Evolutionary conservation across 2,888 invertebrate species (phyloP), one percentile per base, ranked within the genome.

Genomic region (Heteropelma amictum): DNA sequence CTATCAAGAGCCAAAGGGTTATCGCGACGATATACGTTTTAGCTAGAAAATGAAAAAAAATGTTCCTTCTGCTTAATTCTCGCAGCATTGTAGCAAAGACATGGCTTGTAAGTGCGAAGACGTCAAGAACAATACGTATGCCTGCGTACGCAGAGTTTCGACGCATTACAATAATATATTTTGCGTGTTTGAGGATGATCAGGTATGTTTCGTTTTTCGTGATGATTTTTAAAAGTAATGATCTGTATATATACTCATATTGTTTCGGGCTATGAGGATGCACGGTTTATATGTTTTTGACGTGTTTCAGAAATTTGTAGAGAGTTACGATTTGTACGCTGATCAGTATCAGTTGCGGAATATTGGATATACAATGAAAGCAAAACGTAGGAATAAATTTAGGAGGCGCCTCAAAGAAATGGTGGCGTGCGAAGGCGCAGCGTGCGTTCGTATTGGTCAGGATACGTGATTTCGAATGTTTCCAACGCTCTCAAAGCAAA

Each of bases 101-200:
- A 92, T 92, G 77, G 93, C 92, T 49, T 97, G 97, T 88, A 96
- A 97, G 82, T 97, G 97, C 84, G 94, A 97, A 85, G 97, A 97
- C 88, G 90, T 93, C 0, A 91, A 89, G 81, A 97, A 97, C 87
- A 97, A 97, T 86, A 96, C 97, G 0, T 97, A 93, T 83, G 90
- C 91, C 0, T 97, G 97, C 83, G 84, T 96, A n/a, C 89, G 96
- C 28, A 92, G 93, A 80, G 87, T 96, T 53, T 91, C 92, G 0
- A 82, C 90, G 0, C 79, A 87, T 0, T 84, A 90, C 33, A 90
- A 93, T 82, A 90, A 92, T 79, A 92, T 95, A 79, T 93, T 92
- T 84, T 95, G 95, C 84, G 81, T 90, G 54, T 94, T 95, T 81
- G 87, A 89, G 17, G 93, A 94, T 77, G 78, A 90, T 14, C 84